Evolutionary conservation across 2,888 invertebrate genomes (phyloP), one percentile per base, ranked within the genome.

Genomic region (Luperina testacea): DNA sequence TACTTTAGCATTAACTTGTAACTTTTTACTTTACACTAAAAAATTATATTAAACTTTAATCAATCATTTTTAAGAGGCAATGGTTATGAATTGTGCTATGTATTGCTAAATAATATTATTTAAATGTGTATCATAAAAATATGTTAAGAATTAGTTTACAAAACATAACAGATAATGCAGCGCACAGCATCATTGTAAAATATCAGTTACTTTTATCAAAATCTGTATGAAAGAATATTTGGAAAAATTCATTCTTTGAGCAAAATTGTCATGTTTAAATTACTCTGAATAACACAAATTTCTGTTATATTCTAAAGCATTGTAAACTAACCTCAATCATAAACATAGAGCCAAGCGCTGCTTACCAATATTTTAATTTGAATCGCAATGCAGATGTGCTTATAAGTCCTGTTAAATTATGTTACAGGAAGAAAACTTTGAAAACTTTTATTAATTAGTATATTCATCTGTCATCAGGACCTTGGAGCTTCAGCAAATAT

Each of bases 351-450:
- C 17, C 38, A 64, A n/a, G 82, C 86, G 77, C 83, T 59, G 61
- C 8, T 48, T 11, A 63, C 15, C 24, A 59, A 27, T 42, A 42
- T 15, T 59, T 68, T 27, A 15, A 53, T 63, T 27, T 42, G 15
- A 76, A 72, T 82, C 63, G 82, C 82, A 72, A n/a, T 48, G 82
- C 82, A 45, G 51, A 38, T 68, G 32, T 24, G 13, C n/a, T 42
- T 53, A 17, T 20, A 57, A 15, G 11, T 27, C n/a, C 13, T 78
- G 15, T 53, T 17, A 71, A 51, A 73, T 53, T 24, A 59, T 59
- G 17, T 64, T 24, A 24, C 6, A 72, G 2, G 45, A 45, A 64
- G 15, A 64, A 69, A 81, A 51, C 5, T 64, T 53, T 83, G 15
- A 20, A 69, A 15, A 17, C 11, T 78, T 42, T 69, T 27, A 59